These are phyloP conservation scores for Drosophila pegasa DNA, from an alignment of 2,888 invertebrate genomes.

Conservation along the genomic window DNA sequence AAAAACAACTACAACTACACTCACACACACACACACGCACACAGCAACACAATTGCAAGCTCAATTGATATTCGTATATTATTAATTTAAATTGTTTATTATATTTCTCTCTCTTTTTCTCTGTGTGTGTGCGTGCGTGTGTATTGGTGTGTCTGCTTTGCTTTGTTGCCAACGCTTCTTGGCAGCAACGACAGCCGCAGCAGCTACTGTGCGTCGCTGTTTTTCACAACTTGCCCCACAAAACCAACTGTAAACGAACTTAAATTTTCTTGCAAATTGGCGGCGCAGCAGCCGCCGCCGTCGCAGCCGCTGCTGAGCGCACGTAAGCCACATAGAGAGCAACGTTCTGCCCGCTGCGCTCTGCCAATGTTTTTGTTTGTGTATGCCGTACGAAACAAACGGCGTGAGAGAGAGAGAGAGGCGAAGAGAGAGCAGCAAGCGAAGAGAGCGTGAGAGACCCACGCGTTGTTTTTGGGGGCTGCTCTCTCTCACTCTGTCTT, in stretches of 20 bases:
- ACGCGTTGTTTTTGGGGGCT: conserved; percentile 55
- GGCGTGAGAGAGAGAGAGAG: not conserved
- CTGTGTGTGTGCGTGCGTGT: not conserved
- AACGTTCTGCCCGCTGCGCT: conserved; percentile 40
- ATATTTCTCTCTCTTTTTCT: conserved; percentile 3
- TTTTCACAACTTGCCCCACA: conserved; percentile 76
- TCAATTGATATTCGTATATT: conserved; percentile 60
- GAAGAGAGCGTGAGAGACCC: conserved; percentile 34
- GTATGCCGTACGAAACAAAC: conserved; percentile 35
- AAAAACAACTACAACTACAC: conserved; percentile 42
- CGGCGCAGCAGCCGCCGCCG: conserved; percentile 69
- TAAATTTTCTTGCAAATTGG: conserved; percentile 78
- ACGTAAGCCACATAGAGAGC: conserved; percentile 57
- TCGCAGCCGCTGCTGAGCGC: conserved; percentile 65
- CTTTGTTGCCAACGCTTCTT: conserved; percentile 56
- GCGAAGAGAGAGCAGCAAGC: not conserved
- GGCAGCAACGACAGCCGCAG: conserved; percentile 56
- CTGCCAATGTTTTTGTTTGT: conserved; percentile 52
- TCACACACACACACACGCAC: conserved; percentile 10
- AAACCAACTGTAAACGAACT: conserved; percentile 77
- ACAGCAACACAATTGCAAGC: conserved; percentile 50
- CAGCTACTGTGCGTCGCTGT: conserved; percentile 47
- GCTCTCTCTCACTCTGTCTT: conserved; percentile 27
- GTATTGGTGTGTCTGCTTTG: conserved; percentile 10
- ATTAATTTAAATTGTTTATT: conserved; percentile 58